Base-by-base conservation (phyloP, 30 jellyfish, hydroid and myxozoan species). In the Aurelia aurita region DNA sequence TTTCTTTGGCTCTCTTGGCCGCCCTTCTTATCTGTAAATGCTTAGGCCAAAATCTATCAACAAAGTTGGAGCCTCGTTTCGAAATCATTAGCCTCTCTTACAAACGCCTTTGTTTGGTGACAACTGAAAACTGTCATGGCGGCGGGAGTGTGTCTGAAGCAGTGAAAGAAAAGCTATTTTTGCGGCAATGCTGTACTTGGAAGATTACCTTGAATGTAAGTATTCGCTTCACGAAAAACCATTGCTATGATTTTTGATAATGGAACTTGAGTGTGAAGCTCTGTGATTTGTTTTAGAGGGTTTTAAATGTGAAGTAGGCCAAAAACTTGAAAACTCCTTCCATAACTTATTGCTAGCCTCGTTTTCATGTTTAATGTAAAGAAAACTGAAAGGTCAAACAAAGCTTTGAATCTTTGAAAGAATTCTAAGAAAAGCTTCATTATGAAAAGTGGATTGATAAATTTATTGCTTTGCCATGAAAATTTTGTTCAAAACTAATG, bases 161-260 rank as follows among this genome's bases (percentile, higher is more conserved):
- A 49, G 20, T 16, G n/a, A 43, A 49, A 35, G 54, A 79, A 39
- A 35, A 53, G 11, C 7, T 21, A 12, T 9, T 32, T 34, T 10
- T 25, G 58, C 28, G 58, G 92, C 64, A 14, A 91, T 91, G 98
- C 88, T 91, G 80, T 91, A 91, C 67, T 85, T 91, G 26, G 98
- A 91, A 79, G 98, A 91, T 44, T 91, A 84, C 60, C 79, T 91
- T 22, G 98, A 91, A 65, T 74, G 98, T 91, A 70, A 77, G 93
- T 58, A 34, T 47, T 82, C 69, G 71, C 81, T 44, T 65, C 34
- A 6, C 29, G 21, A 10, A 22, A 35, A 1, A 9, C 46, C 32
- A 20, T 15, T 16, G 23, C 26, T 7, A 3, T 76, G 23, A 21
- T 29, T 28, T 51, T 34, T 8, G 18, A 5, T 2, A 72, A 23